Evolutionary conservation across 1,140 invertebrate species (phyloP), one percentile per base, ranked within the genome.

Genomic region (Diorhabda carinulata): DNA sequence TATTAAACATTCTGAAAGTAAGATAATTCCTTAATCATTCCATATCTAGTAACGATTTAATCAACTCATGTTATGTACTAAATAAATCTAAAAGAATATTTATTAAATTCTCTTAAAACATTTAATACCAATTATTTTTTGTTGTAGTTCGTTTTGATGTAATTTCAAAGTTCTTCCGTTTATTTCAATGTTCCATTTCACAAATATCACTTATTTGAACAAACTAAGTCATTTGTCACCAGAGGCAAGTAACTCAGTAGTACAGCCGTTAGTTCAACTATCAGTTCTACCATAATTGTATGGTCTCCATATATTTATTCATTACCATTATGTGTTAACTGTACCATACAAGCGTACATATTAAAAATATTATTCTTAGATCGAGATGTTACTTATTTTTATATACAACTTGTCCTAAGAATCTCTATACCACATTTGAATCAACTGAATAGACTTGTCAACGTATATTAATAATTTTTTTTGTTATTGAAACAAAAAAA

Each of bases 221-320:
- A 52, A 52, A 52, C 47, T 52, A 52, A 52, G 47, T 52, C 47
- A 52, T 52, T 52, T 52, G 47, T 52, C 47, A 52, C 47, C 47
- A 52, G 47, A 52, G 47, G 47, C 47, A 52, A 52, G 47, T 52
- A 52, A 8, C 47, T 52, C n/a, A 52, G 47, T 52, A 52, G 47
- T 52, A 52, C 47, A 52, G 47, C 47, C 47, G 47, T 52, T 52
- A 52, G 6, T 52, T 52, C 47, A 52, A 52, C 6, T 52, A 52
- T 52, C 47, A 52, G 47, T 52, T 52, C n/a, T 52, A 52, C 47
- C 47, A 52, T 52, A 52, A 52, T 52, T 52, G 47, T 52, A n/a
- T n/a, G n/a, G n/a, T 52, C 6, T 6, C 47, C 47, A 52, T 52
- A 52, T 52, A 52, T 52, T 52, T 52, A 52, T 52, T 52, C 47